These are phyloP conservation scores for Picathartes gymnocephalus DNA, from an alignment of 2,113 vertebrate genomes.

Conservation along the genomic window DNA sequence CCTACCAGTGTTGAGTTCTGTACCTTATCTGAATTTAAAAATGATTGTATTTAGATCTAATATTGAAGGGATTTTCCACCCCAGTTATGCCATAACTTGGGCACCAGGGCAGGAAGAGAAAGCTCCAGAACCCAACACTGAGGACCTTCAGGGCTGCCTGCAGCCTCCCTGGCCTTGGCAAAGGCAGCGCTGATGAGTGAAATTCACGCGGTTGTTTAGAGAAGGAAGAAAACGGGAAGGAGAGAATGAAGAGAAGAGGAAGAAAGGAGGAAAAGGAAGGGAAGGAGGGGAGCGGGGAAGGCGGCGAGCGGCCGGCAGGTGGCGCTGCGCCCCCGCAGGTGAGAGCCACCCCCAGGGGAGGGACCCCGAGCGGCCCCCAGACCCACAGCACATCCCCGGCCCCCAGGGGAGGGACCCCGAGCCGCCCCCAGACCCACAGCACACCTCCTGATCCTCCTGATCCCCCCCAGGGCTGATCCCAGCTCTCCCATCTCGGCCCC, in stretches of 20 bases:
- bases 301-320: not conserved
- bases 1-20: not conserved
- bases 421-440: not conserved
- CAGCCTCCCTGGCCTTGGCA: not conserved
- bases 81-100: not conserved
- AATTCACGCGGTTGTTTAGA: accelerated
- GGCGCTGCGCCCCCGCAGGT: not conserved
- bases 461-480: not conserved
- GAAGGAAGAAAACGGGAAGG: not conserved
- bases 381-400: not conserved
- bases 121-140: not conserved
- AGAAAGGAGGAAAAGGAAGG: not conserved
- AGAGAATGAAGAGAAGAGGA: too few relatives aligned
- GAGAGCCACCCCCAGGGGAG: not conserved
- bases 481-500: not conserved
- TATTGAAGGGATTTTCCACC: not conserved
- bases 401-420: not conserved
- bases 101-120: not conserved
- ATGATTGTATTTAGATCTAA: not conserved
- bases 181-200: not conserved
- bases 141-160: not conserved
- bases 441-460: not conserved
- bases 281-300: not conserved
- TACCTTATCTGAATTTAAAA: not conserved
- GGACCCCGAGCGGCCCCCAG: too few relatives aligned